Evolutionary conservation across 2,888 invertebrate genomes (phyloP).

Genomic region (Masnerella sp.): DNA sequence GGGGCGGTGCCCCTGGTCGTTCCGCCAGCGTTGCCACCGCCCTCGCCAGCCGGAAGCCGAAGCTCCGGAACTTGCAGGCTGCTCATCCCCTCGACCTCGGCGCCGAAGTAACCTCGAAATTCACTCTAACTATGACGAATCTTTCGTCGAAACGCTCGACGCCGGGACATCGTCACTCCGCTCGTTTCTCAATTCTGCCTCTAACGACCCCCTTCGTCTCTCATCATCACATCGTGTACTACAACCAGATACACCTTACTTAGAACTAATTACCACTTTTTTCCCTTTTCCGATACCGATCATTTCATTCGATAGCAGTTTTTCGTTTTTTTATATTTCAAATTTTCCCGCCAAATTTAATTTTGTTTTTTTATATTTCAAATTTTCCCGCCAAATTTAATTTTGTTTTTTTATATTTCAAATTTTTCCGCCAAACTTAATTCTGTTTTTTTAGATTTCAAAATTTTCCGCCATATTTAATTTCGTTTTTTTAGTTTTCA

Average conservation of each 20-base stretch:
- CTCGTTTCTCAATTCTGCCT: conserved; percentile 21
- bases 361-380: neutral
- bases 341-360: neutral
- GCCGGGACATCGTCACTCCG: conserved; percentile 46
- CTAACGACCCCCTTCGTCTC: conserved; percentile 43
- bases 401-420: neutral
- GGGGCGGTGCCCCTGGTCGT: conserved; percentile 66
- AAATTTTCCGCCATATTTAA: no score
- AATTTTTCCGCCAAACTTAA: no score
- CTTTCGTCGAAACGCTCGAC: conserved; percentile 46
- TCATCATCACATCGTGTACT: conserved; percentile 43
- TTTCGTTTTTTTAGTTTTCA: no score
- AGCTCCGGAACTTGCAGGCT: conserved; percentile 84
- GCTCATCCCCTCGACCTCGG: conserved; percentile 74
- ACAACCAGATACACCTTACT: conserved; percentile 17
- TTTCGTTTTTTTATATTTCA: no score
- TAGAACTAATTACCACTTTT: neutral
- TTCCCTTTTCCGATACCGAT: neutral
- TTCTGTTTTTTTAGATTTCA: no score
- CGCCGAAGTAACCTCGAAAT: conserved; percentile 67
- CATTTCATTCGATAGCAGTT: conserved; percentile 2
- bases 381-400: neutral
- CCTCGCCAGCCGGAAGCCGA: conserved; percentile 80
- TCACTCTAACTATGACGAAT: conserved; percentile 46
- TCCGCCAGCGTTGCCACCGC: conserved; percentile 72